Conservation (phyloP, 2,797 vertebrate genomes). For the Gorsachius magnificus region DNA sequence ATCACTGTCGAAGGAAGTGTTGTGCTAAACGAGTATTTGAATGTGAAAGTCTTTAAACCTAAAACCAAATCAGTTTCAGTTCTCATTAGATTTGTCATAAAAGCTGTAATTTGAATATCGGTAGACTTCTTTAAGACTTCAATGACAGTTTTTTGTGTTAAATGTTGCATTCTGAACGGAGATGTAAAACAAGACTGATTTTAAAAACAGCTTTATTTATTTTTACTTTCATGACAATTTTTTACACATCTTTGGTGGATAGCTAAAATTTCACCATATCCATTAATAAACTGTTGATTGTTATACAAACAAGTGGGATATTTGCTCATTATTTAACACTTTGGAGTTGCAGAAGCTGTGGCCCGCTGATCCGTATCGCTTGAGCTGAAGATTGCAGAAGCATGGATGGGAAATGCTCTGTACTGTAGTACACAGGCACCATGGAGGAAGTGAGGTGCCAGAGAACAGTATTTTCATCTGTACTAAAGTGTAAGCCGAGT, state of each 20-base stretch:
- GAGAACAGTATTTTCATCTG: slow-evolving; percentile 71
- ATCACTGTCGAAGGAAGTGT: slow-evolving; percentile 60
- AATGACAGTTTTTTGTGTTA: slow-evolving; percentile 67
- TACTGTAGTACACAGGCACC: slow-evolving; percentile 47
- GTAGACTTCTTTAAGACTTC: slow-evolving; percentile 69
- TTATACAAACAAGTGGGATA: slow-evolving; percentile 64
- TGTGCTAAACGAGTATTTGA: slow-evolving; percentile 71
- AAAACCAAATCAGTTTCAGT: slow-evolving; percentile 74
- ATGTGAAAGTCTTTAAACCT: slow-evolving; percentile 75
- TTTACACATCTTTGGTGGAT: slow-evolving; percentile 77
- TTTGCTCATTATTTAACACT: slow-evolving; percentile 66
- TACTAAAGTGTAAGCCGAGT: slow-evolving; percentile 70
- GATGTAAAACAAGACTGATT: slow-evolving; percentile 76
- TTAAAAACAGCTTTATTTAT: slow-evolving; percentile 84
- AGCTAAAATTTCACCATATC: slow-evolving; percentile 74
- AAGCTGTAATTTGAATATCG: slow-evolving; percentile 67
- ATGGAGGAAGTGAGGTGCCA: slow-evolving; percentile 58
- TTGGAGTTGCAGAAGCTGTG: slow-evolving; percentile 15
- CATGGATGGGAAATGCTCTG: slow-evolving; percentile 11
- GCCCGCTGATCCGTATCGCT: slow-evolving; percentile 9
- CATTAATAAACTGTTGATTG: slow-evolving; percentile 79
- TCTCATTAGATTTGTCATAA: slow-evolving; percentile 66
- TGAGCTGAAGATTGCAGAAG: slow-evolving; percentile 37
- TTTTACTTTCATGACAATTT: slow-evolving; percentile 78
- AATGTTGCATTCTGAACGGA: slow-evolving; percentile 72